These are phyloP conservation scores for Anoplopoma fimbria DNA, from an alignment of 2,113 vertebrate species.

Conservation along the genomic window DNA sequence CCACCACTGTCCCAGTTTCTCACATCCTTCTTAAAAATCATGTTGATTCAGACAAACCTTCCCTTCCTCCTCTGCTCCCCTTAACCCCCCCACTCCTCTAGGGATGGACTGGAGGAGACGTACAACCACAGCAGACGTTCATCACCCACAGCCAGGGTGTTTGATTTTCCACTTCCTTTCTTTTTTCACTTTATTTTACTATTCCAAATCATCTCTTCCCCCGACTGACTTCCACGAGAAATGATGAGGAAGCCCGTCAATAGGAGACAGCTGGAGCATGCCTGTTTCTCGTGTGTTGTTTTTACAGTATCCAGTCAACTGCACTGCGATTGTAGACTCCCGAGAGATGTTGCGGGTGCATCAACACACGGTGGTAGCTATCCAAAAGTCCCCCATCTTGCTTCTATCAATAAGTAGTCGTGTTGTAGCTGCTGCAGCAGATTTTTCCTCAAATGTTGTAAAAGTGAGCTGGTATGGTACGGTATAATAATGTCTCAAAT, in stretches of 20 bases:
- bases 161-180: slow-evolving; percentile 62
- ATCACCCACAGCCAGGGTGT: slow-evolving; percentile 64
- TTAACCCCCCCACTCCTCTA: slow-evolving; percentile 45
- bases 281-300: slow-evolving; percentile 48
- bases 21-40: slow-evolving; percentile 79
- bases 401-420: slow-evolving; percentile 22
- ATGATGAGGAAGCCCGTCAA: slow-evolving; percentile 42
- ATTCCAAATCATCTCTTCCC: slow-evolving; percentile 67
- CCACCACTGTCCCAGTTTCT: slow-evolving; percentile 83
- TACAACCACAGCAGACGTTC: slow-evolving; percentile 61
- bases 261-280: slow-evolving; percentile 49
- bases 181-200: slow-evolving; percentile 47
- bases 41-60: slow-evolving; percentile 81
- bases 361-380: slow-evolving; percentile 36
- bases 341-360: slow-evolving; percentile 22
- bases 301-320: slow-evolving; percentile 47
- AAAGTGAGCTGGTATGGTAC: not conserved
- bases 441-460: slow-evolving; percentile 17
- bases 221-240: slow-evolving; percentile 49
- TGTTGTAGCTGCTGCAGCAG: slow-evolving; percentile 18
- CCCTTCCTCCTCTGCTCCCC: slow-evolving; percentile 51
- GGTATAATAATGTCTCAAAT: slow-evolving; percentile 24
- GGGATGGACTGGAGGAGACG: slow-evolving; percentile 68
- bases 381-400: slow-evolving; percentile 32
- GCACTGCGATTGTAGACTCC: slow-evolving; percentile 38